These are phyloP conservation scores for Entomobrya proxima DNA, from an alignment of 2,888 invertebrate species.

Conservation along the genomic window DNA sequence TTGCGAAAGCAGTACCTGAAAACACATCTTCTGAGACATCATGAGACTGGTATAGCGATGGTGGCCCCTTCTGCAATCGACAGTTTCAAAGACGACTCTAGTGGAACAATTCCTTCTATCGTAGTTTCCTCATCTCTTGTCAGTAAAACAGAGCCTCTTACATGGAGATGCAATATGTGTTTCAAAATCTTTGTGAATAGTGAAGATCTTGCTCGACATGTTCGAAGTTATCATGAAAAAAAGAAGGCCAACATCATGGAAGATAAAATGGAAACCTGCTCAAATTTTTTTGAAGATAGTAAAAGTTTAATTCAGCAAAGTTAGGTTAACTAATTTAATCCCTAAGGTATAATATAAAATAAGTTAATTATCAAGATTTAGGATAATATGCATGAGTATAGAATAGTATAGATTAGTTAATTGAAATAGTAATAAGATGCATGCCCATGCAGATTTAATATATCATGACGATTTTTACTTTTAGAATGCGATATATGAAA, in stretches of 20 bases:
- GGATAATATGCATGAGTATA: too few relatives aligned
- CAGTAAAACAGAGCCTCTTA: constrained; percentile 37
- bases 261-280: neutral
- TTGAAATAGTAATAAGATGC: too few relatives aligned
- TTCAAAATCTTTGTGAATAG: constrained; percentile 49
- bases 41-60: constrained; percentile 55
- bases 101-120: constrained; percentile 1
- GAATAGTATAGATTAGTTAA: too few relatives aligned
- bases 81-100: neutral
- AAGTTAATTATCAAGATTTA: too few relatives aligned
- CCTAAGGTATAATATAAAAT: too few relatives aligned
- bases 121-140: constrained; percentile 39
- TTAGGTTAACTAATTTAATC: too few relatives aligned
- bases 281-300: neutral
- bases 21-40: constrained; percentile 59
- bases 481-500: too few relatives aligned
- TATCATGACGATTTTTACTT: too few relatives aligned
- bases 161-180: constrained; percentile 49
- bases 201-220: constrained; percentile 42
- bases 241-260: neutral
- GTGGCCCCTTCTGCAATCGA: constrained; percentile 26
- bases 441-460: too few relatives aligned
- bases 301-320: too few relatives aligned
- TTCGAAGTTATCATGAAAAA: constrained; percentile 51
- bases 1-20: constrained; percentile 61